Evolutionary conservation across 2,113 vertebrate species (phyloP), one percentile per base, ranked within the genome.

Genomic region (Verasper variegatus): DNA sequence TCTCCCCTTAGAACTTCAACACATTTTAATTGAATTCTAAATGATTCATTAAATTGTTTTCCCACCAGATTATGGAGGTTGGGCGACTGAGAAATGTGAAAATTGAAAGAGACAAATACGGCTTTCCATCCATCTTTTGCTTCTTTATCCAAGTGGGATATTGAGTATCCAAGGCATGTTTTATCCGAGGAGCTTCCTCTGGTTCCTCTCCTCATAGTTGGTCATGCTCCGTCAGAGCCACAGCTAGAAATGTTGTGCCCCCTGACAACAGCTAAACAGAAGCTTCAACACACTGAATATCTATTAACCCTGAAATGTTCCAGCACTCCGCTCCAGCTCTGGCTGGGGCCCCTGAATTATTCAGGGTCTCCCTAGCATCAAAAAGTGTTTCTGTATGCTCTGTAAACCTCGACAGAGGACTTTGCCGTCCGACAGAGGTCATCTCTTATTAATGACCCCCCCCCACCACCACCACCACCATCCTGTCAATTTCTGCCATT

Each of bases 261-360:
- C 59, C 27, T 71, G 74, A 76, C 69, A 67, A 47, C 47, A 74
- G 73, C 66, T 69, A 64, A 84, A 86, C 40, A 80, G 70, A 78
- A 69, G 20, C 51, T 85, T 85, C 74, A 81, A 37, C 56, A 81
- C 56, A 54, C 42, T 71, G 57, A 82, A 72, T 78, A 78, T 73
- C 61, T 71, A 35, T 75, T 61, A 55, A 79, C 55, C 27, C 23
- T 35, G 42, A 68, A 82, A 68, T 76, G 45, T 81, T 65, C 18
- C 20, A 18, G 0, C 14, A 21, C 42, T 42, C 21, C 23, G 21
- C 24, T 78, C 63, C 76, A 75, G 21, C 56, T 67, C 40, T n/a
- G 35, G 7, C 40, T n/a, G 35, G 7, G 2, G 18, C 51, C 4
- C 56, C 24, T 71, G 6, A 82, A 68, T 84, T 75, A 82, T 78